Evolutionary conservation across 2,797 vertebrate species (phyloP).

Genomic region (Pipistrellus kuhlii): DNA sequence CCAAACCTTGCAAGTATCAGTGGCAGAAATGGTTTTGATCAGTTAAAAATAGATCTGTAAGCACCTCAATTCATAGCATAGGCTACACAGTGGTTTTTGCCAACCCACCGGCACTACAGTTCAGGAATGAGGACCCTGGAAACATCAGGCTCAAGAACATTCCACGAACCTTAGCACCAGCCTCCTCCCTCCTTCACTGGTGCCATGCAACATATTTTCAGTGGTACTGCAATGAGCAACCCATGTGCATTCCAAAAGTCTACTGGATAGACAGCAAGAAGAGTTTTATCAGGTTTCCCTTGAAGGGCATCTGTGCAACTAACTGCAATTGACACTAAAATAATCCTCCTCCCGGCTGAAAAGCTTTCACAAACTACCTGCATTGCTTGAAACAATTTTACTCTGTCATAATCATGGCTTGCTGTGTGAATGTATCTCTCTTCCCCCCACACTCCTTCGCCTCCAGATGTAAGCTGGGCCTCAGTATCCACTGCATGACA

Average conservation of each 20-base stretch:
- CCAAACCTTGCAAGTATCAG: not conserved
- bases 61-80: constrained; percentile 16
- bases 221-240: not conserved
- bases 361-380: constrained; percentile 40
- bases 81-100: not conserved
- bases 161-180: not conserved
- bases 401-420: constrained; percentile 58
- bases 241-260: not conserved
- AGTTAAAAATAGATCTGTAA: constrained; percentile 48
- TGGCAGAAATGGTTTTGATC: not conserved
- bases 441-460: not conserved
- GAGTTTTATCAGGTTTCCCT: not conserved
- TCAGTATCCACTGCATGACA: not conserved
- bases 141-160: not conserved
- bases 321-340: constrained; percentile 10
- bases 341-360: constrained; percentile 34
- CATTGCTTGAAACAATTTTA: constrained; percentile 53
- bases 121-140: not conserved
- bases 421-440: constrained; percentile 36
- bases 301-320: not conserved
- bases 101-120: not conserved
- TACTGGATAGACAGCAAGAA: not conserved
- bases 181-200: not conserved
- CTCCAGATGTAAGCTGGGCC: not conserved
- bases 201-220: not conserved